Conservation (phyloP, 2,113 vertebrate species). For the Emberiza fucata region DNA sequence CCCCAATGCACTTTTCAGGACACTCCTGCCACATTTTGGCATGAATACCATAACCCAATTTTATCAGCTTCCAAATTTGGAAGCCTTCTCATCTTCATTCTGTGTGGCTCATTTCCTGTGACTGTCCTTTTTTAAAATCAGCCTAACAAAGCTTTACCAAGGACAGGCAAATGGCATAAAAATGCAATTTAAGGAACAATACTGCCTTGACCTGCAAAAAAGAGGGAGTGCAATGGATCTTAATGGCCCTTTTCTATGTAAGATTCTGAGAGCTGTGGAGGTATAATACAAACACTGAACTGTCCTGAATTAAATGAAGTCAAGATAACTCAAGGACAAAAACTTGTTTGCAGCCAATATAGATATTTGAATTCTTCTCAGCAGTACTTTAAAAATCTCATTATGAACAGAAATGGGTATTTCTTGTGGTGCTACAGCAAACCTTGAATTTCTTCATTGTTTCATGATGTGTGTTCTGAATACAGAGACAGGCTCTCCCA, state of each 20-base stretch:
- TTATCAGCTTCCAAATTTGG: background rate
- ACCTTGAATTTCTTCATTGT: background rate
- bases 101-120: background rate
- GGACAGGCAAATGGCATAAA: background rate
- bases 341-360: background rate
- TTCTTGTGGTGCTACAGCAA: background rate
- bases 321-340: conserved; percentile 36
- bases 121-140: background rate
- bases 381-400: conserved; percentile 15
- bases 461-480: background rate
- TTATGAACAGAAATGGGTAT: background rate
- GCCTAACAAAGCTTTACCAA: background rate
- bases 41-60: background rate
- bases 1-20: background rate
- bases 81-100: background rate
- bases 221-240: background rate
- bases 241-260: background rate
- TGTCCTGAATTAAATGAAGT: background rate
- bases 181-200: background rate
- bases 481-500: background rate
- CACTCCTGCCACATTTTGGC: background rate
- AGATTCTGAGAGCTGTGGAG: background rate
- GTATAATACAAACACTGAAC: conserved; percentile 10
- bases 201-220: background rate
- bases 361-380: background rate